phyloP scores from a whole-genome alignment of 2,113 vertebrate species.

The Trachemys scripta region DNA sequence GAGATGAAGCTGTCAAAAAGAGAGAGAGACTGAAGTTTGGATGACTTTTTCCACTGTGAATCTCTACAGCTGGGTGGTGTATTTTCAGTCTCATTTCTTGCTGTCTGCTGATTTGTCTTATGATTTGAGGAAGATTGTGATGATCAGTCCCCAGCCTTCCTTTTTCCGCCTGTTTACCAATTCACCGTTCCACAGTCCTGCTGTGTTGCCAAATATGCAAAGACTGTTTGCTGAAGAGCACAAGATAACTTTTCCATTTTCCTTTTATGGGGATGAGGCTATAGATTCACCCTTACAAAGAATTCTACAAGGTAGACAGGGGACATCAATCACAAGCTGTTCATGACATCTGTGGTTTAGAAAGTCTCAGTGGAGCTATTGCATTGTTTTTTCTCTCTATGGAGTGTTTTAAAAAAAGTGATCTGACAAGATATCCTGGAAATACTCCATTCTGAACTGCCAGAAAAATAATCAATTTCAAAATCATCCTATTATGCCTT shows the following conservation, averaged over 20 bases:
- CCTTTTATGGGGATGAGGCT: neutral
- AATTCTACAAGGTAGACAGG: rapidly evolving
- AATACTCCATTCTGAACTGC: rapidly evolving
- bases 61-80: neutral
- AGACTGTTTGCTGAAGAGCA: neutral
- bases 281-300: neutral
- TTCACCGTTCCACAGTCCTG: neutral
- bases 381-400: rapidly evolving
- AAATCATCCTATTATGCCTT: neutral
- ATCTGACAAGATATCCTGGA: neutral
- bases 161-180: neutral
- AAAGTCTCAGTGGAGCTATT: neutral
- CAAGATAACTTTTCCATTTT: neutral
- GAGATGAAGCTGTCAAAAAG: neutral
- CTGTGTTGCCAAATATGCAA: neutral
- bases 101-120: neutral
- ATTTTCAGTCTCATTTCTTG: neutral
- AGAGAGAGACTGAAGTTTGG: neutral
- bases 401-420: neutral
- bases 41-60: neutral
- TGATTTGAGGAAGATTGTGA: neutral
- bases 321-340: neutral
- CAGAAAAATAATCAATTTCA: neutral
- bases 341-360: rapidly evolving
- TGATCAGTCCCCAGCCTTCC: neutral